Percentiles rank a stretch among this genome's conserved stretches.
Evolutionary conservation across 1,140 invertebrate species (phyloP).

Genomic region (Muscidifurax raptorellus): DNA sequence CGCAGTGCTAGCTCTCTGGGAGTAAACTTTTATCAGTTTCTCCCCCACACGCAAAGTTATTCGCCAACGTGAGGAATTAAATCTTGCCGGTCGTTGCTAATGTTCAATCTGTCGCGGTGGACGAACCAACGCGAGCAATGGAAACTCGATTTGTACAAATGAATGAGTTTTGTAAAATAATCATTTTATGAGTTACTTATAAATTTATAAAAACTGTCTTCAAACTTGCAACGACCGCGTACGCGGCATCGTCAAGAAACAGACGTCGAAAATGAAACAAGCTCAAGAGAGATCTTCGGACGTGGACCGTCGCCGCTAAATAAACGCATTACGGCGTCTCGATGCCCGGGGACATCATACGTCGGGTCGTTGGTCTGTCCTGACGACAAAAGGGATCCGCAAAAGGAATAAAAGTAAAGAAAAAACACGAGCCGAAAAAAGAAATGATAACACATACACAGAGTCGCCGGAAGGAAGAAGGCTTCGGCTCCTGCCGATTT

Average conservation of each 20-base stretch:
- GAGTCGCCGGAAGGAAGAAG: neutral
- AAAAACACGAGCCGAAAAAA: neutral
- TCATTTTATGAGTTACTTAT: too few relatives aligned
- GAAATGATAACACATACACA: neutral
- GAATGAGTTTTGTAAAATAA: too few relatives aligned
- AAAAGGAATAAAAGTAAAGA: neutral
- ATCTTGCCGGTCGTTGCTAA: neutral
- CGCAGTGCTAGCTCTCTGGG: neutral
- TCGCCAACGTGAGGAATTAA: neutral
- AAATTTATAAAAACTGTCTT: too few relatives aligned
- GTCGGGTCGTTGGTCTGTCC: neutral
- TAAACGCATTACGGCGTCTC: neutral
- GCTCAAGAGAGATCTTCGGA: too few relatives aligned
- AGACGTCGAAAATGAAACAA: neutral
- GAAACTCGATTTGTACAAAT: too few relatives aligned
- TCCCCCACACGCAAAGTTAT: constrained; percentile 17
- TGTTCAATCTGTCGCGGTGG: neutral
- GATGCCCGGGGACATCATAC: neutral
- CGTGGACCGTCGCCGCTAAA: too few relatives aligned
- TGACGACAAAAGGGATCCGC: neutral
- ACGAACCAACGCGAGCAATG: too few relatives aligned
- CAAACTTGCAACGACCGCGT: too few relatives aligned
- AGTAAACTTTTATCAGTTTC: constrained; percentile 37
- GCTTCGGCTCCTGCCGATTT: constrained; percentile 2
- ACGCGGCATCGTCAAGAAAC: neutral